Evolutionary conservation across 2,797 vertebrate genomes (phyloP).

Genomic region (Allobates femoralis): DNA sequence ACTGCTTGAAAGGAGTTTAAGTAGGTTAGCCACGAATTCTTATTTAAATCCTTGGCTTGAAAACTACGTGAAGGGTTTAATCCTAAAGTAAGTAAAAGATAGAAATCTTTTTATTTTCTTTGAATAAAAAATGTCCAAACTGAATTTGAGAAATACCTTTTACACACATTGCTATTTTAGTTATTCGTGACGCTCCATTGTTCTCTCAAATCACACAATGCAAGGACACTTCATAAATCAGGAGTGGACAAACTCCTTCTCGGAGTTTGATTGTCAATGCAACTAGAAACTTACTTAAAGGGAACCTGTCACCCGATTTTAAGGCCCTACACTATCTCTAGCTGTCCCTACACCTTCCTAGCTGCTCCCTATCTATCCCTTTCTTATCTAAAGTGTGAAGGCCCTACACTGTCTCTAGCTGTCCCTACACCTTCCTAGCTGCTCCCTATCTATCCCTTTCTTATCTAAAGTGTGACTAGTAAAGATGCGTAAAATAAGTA

Average conservation of each 20-base stretch:
- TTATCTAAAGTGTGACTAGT: no score
- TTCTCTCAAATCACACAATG: not conserved
- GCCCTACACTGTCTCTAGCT: no score
- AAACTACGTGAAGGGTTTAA: constrained; percentile 48
- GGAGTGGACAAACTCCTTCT: not conserved
- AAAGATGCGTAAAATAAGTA: no score
- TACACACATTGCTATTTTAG: not conserved
- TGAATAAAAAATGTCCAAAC: constrained; percentile 2
- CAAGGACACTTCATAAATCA: constrained; percentile 1
- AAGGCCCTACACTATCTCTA: no score
- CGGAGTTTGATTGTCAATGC: not conserved
- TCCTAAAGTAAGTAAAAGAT: constrained; percentile 28
- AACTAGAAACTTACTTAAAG: not conserved
- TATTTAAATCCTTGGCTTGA: constrained; percentile 40
- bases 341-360: no score
- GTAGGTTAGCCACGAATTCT: constrained; percentile 54
- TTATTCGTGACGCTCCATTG: not conserved
- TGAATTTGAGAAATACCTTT: constrained; percentile 28
- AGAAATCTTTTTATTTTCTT: constrained; percentile 39
- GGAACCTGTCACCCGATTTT: no score
- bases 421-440: no score
- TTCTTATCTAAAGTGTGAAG: no score
- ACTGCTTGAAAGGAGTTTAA: constrained; percentile 51
- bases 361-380: no score
- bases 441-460: no score